phyloP scores from a whole-genome alignment of 2,888 invertebrate species.

The Pristionchus fissidentatus region DNA sequence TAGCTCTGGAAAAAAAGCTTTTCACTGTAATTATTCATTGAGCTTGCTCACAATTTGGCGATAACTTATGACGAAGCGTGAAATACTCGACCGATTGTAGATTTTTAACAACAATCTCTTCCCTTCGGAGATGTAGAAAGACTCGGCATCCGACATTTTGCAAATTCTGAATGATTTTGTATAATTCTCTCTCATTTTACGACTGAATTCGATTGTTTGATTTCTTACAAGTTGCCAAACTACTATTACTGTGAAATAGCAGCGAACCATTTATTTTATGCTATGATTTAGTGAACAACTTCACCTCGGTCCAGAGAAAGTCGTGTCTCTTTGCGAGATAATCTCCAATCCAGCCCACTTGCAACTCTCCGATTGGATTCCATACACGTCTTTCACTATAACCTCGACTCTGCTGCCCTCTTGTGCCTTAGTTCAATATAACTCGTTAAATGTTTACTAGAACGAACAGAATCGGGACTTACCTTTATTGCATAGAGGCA shows the following conservation, averaged over 20 bases:
- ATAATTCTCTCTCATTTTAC: too few species aligned
- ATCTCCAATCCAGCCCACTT: constrained; percentile 39
- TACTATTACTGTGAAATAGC: too few species aligned
- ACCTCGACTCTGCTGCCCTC: constrained; percentile 45
- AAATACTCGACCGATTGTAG: constrained; percentile 41
- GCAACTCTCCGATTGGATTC: constrained; percentile 43
- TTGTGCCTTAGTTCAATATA: not conserved
- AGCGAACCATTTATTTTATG: too few species aligned
- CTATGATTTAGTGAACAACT: not conserved
- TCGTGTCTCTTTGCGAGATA: constrained; percentile 23
- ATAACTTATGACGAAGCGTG: constrained; percentile 29
- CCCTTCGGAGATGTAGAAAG: constrained; percentile 28
- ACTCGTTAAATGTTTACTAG: not conserved
- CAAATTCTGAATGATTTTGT: constrained; percentile 43
- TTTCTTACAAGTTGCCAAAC: too few species aligned
- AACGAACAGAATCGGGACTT: not conserved
- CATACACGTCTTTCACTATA: constrained; percentile 28
- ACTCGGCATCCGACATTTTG: constrained; percentile 36
- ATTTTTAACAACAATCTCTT: constrained; percentile 13
- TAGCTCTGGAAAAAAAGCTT: not conserved
- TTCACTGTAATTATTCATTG: not conserved
- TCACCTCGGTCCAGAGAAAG: constrained; percentile 36
- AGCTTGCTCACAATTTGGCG: constrained; percentile 6
- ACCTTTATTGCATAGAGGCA: constrained; percentile 40
- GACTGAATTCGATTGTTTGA: too few species aligned